Evolutionary conservation across 2,888 invertebrate species (phyloP), one percentile per base, ranked within the genome.

Genomic region (Mythimna impura): DNA sequence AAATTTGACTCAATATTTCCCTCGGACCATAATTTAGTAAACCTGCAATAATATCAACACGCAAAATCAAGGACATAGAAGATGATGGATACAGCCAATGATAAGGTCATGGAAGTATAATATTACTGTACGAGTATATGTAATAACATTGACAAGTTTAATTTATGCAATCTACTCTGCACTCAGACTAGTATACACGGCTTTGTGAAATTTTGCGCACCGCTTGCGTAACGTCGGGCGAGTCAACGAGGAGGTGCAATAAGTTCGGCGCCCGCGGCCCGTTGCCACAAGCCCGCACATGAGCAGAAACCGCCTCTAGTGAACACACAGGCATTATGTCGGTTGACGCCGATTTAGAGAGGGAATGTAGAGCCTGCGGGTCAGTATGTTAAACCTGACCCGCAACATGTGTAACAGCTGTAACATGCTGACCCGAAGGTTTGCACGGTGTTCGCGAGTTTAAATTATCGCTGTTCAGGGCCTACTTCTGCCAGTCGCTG

Each of bases 191-290:
- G 50, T 30, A 55, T 52, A 52, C 30, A 25, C 22, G 66, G 64
- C 67, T n/a, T 55, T 30, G 47, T 34, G 25, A 58, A 40, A 58
- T 60, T 52, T 73, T 22, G 62, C 63, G 47, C 72, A 25, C 50
- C 54, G 43, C 34, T 78, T 81, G 81, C 66, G 63, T 77, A 68
- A 78, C 78, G 75, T 34, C 50, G 58, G 65, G 40, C 68, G 60
- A 66, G 68, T 68, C 72, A 69, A 69, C 73, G 50, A 50, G 54
- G 34, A 34, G 62, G 52, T 67, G 62, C 58, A 67, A 77, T 67
- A 61, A 65, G 69, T 34, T 57, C 17, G 22, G 36, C 12, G 63
- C 65, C 67, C n/a, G 71, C 40, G 77, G 73, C n/a, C 17, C 57
- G 12, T 50, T 30, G 47, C 65, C n/a, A 12, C 30, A 30, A 1